Percentiles rank a stretch among this genome's conserved stretches.
phyloP scores from a whole-genome alignment of 2,113 vertebrate genomes.

The Protomyctophum bolini region DNA sequence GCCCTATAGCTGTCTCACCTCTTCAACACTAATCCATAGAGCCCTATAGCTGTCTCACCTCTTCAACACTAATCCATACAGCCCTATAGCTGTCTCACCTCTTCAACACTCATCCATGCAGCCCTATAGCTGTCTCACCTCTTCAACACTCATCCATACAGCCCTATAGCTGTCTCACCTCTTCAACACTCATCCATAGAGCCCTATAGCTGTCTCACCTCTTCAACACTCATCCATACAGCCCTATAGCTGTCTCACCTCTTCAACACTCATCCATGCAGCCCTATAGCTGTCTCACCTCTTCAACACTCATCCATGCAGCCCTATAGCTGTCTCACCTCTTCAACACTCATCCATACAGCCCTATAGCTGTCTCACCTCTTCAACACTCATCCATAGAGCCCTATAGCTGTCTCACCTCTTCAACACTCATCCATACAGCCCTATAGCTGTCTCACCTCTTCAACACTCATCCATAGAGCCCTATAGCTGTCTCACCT shows the following conservation, averaged over 20 bases:
- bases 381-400: not conserved
- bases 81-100: not conserved
- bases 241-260: not conserved
- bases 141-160: not conserved
- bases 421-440: not conserved
- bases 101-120: not conserved
- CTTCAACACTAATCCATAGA: too few species aligned
- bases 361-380: too few species aligned
- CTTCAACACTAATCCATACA: not conserved
- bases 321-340: not conserved
- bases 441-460: too few species aligned
- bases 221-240: slow-evolving; percentile 68
- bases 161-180: slow-evolving; percentile 74
- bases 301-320: not conserved
- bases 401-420: not conserved
- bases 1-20: not conserved
- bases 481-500: not conserved
- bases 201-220: slow-evolving; percentile 74
- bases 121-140: too few species aligned
- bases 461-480: not conserved
- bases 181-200: too few species aligned
- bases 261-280: not conserved
- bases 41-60: too few species aligned
- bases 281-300: not conserved
- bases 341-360: too few species aligned